Base-by-base conservation (phyloP, 1,140 invertebrate genomes). In the Bombus difficillimus region DNA sequence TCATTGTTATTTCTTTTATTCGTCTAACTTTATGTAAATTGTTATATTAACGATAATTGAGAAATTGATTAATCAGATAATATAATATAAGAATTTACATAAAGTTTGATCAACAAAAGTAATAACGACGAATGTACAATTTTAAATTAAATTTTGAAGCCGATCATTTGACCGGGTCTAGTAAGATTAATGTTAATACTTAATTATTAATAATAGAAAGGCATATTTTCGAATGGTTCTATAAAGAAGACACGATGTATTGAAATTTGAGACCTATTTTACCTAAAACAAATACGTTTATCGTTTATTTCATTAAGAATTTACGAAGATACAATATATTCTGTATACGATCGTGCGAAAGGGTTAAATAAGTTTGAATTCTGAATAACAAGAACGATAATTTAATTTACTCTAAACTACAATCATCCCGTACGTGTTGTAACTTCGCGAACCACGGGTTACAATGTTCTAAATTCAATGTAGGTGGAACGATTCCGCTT, bases 401-500 rank as follows among this genome's bases (percentile, higher is more conserved):
- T 72, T 81, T 73, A 12, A 72, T 81, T 81, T 59, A 81, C 13
- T 81, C n/a, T n/a, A 71, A 71, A 59, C 25, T 72, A 68, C 79
- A 13, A 15, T 37, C 78, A 71, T n/a, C 39, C 15, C 28, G 28
- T 72, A 25, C 34, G 66, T 28, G 34, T 39, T 66, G 47, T 47
- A 78, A 69, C 22, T 78, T 43, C 12, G 25, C 43, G 32, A 72
- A 73, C 15, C 43, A 37, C 64, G n/a, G 66, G 59, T 77, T 69
- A 28, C 83, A 68, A 66, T 83, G 72, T 76, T 83, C 62, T 41
- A 62, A 81, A 73, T 66, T 47, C 34, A 81, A 78, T 75, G 84
- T 81, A 57, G 57, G 84, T 85, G 79, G 79, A 53, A 75, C 71
- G 22, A 80, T 81, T 74, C 84, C 71, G 71, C 43, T 81, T 32